Evolutionary conservation across 2,888 invertebrate species (phyloP), one percentile per base, ranked within the genome.

Genomic region (Aspidapion aeneum): DNA sequence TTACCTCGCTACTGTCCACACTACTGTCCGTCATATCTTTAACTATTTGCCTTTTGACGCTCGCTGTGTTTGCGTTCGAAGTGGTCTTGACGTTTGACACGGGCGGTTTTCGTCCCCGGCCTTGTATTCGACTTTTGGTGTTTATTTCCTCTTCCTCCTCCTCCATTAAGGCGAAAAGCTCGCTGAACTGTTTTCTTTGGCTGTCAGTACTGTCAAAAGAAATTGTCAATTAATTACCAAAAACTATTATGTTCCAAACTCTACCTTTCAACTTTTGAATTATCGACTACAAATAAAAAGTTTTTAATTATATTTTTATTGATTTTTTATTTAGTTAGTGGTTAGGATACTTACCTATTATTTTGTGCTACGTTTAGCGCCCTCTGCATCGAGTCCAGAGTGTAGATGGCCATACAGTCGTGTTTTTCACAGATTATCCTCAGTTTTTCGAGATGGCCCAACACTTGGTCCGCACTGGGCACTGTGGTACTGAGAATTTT

Each of bases 381-480:
- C 76, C 93, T 88, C 80, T 96, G 96, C 88, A 98, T 92, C 72
- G 89, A 88, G 78, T 96, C 95, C 80, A 92, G 87, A 69, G 91
- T 92, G 79, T 94, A 94, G 75, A 96, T 87, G 63, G 88, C 89
- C 79, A 89, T 86, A 69, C 88, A 89, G 68, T 89, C 85, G 73
- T 85, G 84, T 71, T 84, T 83, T 66, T 86, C 84, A 76, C 91
- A 91, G 75, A 88, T 88, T 70, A 89, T 82, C 75, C 96, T 84
- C 82, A 96, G 87, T 80, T 93, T 91, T 79, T 98, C 97, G 75
- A 98, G 85, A 82, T 98, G 98, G 63, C 91, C 90, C 72, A 98
- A 84, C 68, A 97, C 92, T 82, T 91, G 89, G 80, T 93, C 93
- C 58, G 93, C 89, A 71, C 88, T 87, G 60, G 92, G 92, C 67